These are phyloP conservation scores for Sinonovacula constricta DNA, from an alignment of 1,140 invertebrate genomes.

Conservation along the genomic window DNA sequence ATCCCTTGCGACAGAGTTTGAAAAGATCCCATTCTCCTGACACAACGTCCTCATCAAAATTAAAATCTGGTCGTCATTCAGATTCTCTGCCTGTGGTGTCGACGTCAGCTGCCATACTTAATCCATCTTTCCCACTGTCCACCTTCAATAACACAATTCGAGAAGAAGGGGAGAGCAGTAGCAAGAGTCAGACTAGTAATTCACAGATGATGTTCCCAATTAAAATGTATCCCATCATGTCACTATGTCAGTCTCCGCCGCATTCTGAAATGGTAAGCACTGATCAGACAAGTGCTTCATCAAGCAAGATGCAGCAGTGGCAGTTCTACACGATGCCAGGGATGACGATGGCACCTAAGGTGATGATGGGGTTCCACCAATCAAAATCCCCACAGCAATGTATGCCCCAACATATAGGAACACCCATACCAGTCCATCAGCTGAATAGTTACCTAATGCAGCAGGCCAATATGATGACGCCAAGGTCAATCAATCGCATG, in stretches of 20 bases:
- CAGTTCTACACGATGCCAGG: background rate
- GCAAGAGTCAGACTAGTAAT: too few relatives aligned
- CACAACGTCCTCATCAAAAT: background rate
- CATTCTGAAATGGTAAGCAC: background rate
- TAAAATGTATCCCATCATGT: conserved; percentile 43
- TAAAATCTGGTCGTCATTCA: conserved; percentile 25
- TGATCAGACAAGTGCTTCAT: background rate
- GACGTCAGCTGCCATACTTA: conserved; percentile 13
- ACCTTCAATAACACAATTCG: background rate
- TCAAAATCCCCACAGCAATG: background rate
- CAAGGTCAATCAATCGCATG: conserved; percentile 2
- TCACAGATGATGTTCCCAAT: conserved; percentile 39
- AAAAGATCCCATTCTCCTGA: conserved; percentile 57
- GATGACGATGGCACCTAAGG: conserved; percentile 24
- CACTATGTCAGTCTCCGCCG: conserved; percentile 3
- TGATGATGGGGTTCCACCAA: conserved; percentile 41
- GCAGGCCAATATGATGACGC: conserved; percentile 21
- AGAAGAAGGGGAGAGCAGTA: background rate
- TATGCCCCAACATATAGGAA: conserved; percentile 15
- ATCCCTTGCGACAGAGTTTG: conserved; percentile 19
- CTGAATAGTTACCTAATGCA: conserved; percentile 46
- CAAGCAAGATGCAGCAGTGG: background rate
- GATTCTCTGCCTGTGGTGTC: background rate
- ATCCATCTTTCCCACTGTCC: conserved; percentile 51
- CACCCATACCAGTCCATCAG: conserved; percentile 27